Evolutionary conservation across 2,888 invertebrate species (phyloP), one percentile per base, ranked within the genome.

Genomic region (Anthrax anthrax): DNA sequence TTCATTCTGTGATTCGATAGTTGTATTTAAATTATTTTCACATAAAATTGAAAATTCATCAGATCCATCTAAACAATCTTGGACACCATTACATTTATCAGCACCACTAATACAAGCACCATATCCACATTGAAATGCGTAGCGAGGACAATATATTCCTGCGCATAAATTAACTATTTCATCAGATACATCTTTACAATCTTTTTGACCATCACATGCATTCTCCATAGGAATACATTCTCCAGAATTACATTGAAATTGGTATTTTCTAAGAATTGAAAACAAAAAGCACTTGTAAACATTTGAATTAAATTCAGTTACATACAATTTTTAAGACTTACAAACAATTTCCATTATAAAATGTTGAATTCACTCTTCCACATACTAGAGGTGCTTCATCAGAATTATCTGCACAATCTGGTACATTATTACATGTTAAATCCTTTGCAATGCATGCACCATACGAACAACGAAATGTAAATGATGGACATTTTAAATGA

Each of bases 401-500:
- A 2, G 52, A 51, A 1, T 38, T 44, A 47, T 54, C 55, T n/a
- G 43, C 29, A 43, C 55, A 55, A 37, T 54, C 50, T 14, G 5
- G 43, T 19, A 39, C 43, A 8, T 47, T 46, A 41, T 52, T 48
- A 51, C 81, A 81, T 41, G 67, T 63, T 0, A 70, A 62, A 18
- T 72, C 70, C 6, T 71, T 67, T 47, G 74, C 73, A 0, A 78
- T 70, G 52, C 80, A 80, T 0, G 74, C 78, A 2, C 78, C 78
- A 54, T 79, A 78, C 0, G 69, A 67, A 56, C 79, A 80, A 38
- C 74, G 73, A 62, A 77, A 79, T 41, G 75, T 68, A 52, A 71
- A 72, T 0, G 60, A 50, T 0, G 71, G 70, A 55, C 81, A 81
- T 50, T 55, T 43, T 1, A 50, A 23, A n/a, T 58, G 51, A 14